A percentile compares a stretch with the other conserved stretches of the same genome.
These are phyloP conservation scores for Alces alces DNA, from an alignment of 2,113 vertebrate species.

Conservation along the genomic window DNA sequence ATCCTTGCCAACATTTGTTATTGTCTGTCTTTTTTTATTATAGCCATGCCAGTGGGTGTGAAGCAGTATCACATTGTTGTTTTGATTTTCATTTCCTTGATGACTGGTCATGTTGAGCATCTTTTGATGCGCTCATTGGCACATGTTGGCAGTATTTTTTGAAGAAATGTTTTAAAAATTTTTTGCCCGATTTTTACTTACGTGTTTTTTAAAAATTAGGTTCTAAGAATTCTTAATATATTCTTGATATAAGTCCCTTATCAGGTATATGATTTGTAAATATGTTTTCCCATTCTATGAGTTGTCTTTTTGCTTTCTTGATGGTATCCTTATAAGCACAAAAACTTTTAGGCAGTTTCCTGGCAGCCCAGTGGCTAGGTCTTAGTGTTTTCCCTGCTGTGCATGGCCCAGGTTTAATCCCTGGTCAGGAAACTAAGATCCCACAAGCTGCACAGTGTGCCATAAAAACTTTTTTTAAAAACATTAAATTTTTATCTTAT, in stretches of 20 bases:
- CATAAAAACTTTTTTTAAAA: neutral
- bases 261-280: neutral
- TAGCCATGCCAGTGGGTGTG: neutral
- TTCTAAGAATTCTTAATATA: neutral
- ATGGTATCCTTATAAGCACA: neutral
- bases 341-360: neutral
- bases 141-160: neutral
- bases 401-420: neutral
- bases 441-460: neutral
- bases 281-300: neutral
- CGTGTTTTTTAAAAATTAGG: neutral
- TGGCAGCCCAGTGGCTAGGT: neutral
- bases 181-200: neutral
- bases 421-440: neutral
- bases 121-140: neutral
- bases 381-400: neutral
- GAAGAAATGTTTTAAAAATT: neutral
- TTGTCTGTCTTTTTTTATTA: neutral
- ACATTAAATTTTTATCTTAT: neutral
- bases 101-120: neutral
- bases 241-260: neutral
- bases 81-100: neutral
- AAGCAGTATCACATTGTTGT: neutral
- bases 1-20: neutral
- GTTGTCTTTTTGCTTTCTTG: conserved; percentile 28